phyloP scores from a whole-genome alignment of 2,888 invertebrate species.

The Hartigia nigra region DNA sequence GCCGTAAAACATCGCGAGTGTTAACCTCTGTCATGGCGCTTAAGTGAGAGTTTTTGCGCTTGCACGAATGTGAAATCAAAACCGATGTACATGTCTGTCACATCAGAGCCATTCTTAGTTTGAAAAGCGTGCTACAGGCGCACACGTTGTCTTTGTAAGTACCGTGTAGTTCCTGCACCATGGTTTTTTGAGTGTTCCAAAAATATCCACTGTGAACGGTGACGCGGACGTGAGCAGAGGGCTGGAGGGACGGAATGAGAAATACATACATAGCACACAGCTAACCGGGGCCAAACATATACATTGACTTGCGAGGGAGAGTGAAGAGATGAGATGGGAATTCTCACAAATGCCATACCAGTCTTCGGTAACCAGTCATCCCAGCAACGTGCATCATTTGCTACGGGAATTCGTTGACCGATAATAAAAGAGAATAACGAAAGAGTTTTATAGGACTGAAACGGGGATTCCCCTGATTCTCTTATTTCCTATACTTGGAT shows the following conservation, averaged over 20 bases:
- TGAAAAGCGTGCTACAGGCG: constrained; percentile 1
- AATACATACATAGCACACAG: neutral
- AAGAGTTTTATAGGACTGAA: neutral
- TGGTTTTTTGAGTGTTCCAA: constrained; percentile 51
- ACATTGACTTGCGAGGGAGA: constrained; percentile 22
- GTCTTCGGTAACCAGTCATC: constrained; percentile 53
- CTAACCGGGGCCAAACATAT: neutral
- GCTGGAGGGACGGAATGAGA: neutral
- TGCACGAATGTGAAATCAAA: constrained; percentile 17
- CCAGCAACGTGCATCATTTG: constrained; percentile 34
- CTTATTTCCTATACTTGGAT: neutral
- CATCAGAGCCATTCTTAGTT: constrained; percentile 11
- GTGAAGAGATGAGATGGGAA: constrained; percentile 41
- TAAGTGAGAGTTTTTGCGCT: constrained; percentile 13
- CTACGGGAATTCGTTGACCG: neutral
- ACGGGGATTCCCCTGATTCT: neutral
- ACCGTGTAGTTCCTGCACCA: constrained; percentile 12
- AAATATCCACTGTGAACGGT: constrained; percentile 39
- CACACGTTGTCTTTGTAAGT: neutral
- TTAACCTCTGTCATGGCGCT: neutral
- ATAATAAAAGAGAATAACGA: neutral
- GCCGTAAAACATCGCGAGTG: neutral
- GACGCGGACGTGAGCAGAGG: neutral
- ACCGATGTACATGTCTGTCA: constrained; percentile 20
- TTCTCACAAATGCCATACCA: constrained; percentile 36